Evolutionary conservation across 2,113 vertebrate species (phyloP).

Genomic region (Mixornis gularis): DNA sequence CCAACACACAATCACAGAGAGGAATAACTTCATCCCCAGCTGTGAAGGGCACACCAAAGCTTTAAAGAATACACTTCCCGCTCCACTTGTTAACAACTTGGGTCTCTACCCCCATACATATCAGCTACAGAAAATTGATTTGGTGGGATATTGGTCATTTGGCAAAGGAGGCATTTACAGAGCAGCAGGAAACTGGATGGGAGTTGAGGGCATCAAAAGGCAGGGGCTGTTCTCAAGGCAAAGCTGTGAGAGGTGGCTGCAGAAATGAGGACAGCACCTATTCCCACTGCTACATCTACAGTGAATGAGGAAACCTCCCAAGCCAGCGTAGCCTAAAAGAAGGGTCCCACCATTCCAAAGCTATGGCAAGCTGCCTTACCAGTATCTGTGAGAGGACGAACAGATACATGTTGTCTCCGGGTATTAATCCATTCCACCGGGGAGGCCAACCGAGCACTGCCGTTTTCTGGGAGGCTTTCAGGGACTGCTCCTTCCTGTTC

Average conservation of each 20-base stretch:
- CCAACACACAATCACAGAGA: not conserved
- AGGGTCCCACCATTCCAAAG: not conserved
- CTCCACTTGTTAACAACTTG: not conserved
- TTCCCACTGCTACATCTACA: not conserved
- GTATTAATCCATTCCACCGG: constrained; percentile 74
- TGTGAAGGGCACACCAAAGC: not conserved
- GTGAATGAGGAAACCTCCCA: not conserved
- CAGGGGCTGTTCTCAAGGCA: not conserved
- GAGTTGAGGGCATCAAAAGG: not conserved
- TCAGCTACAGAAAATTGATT: not conserved
- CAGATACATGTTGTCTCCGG: constrained; percentile 76
- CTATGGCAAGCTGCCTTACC: constrained; percentile 70
- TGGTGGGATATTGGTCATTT: not conserved
- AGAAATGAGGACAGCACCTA: not conserved
- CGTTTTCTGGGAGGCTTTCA: constrained; percentile 57
- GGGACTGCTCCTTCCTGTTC: constrained; percentile 57
- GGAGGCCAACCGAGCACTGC: constrained; percentile 60
- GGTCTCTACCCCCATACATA: not conserved
- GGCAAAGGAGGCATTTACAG: not conserved
- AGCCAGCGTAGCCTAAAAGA: not conserved
- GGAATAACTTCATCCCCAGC: not conserved
- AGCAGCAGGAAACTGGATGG: not conserved
- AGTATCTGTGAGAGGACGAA: constrained; percentile 85
- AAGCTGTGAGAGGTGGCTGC: not conserved
- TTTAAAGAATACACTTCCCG: not conserved